These are phyloP conservation scores for Cardiocondyla obscurior DNA, from an alignment of 1,140 invertebrate genomes.

Conservation along the genomic window DNA sequence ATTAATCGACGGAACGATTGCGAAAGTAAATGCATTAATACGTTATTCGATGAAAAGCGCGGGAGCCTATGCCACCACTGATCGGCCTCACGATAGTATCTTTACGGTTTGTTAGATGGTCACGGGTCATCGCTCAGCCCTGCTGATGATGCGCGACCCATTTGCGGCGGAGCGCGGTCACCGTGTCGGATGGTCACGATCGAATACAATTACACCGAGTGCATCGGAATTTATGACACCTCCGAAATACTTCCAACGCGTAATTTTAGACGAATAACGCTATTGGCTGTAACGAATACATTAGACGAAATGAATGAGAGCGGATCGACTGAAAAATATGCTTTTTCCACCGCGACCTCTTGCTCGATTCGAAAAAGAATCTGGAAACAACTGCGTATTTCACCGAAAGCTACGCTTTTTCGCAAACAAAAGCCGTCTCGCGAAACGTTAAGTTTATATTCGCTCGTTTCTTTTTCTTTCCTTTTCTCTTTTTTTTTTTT, in stretches of 20 bases:
- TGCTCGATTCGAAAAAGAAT: not conserved
- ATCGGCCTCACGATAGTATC: slow-evolving; percentile 37
- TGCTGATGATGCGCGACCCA: slow-evolving; percentile 52
- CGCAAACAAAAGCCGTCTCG: not conserved
- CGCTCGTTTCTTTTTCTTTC: not conserved
- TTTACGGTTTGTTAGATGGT: slow-evolving; percentile 59
- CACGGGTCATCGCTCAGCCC: slow-evolving; percentile 52
- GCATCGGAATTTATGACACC: not conserved
- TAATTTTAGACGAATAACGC: not conserved
- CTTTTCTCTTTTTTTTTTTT: not conserved
- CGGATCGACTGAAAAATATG: not conserved
- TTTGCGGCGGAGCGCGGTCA: slow-evolving; percentile 45
- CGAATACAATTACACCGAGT: slow-evolving; percentile 15
- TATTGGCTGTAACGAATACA: not conserved
- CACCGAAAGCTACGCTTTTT: not conserved
- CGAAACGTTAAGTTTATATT: not conserved
- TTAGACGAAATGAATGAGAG: not conserved
- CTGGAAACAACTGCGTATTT: not conserved
- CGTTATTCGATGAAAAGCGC: slow-evolving; percentile 47
- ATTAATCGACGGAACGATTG: slow-evolving; percentile 23
- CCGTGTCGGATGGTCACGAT: slow-evolving; percentile 38
- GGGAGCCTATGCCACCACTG: slow-evolving; percentile 17
- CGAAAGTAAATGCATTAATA: slow-evolving; percentile 43
- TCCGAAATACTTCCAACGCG: not conserved
- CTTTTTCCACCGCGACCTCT: not conserved